A percentile compares a stretch with the other conserved stretches of the same genome.
Conservation (phyloP, 2,888 invertebrate genomes). For the Protophormia terraenovae region DNA sequence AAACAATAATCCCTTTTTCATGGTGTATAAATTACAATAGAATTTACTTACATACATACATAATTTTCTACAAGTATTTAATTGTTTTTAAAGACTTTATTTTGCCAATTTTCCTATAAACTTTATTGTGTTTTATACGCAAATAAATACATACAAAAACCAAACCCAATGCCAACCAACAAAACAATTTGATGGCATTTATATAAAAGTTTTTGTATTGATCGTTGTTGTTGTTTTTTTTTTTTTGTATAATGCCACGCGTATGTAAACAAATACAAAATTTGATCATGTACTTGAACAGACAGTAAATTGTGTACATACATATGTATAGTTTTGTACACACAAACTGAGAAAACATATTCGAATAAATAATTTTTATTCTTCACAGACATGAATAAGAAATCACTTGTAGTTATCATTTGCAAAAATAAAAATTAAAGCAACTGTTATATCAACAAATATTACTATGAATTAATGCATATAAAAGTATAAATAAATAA, state of each 20-base stretch:
- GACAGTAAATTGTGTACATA: background rate
- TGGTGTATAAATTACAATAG: background rate
- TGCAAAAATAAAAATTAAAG: background rate
- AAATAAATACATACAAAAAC: background rate
- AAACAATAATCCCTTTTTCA: background rate
- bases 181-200: constrained; percentile 6
- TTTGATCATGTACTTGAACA: constrained; percentile 1
- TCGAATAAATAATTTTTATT: background rate
- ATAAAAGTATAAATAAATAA: background rate
- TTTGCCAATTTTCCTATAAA: background rate
- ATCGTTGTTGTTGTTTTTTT: background rate
- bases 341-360: background rate
- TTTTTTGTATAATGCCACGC: constrained; percentile 52
- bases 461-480: background rate
- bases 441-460: background rate
- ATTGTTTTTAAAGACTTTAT: background rate
- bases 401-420: constrained; percentile 11
- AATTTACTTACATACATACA: background rate
- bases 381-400: background rate
- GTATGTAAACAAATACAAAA: constrained; percentile 48
- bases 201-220: background rate
- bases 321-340: too few species aligned
- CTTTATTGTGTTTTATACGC: background rate
- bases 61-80: background rate
- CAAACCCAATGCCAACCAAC: background rate